These are phyloP conservation scores for Alcedo quadribrachys DNA, from an alignment of 2,797 vertebrate species.

Conservation along the genomic window DNA sequence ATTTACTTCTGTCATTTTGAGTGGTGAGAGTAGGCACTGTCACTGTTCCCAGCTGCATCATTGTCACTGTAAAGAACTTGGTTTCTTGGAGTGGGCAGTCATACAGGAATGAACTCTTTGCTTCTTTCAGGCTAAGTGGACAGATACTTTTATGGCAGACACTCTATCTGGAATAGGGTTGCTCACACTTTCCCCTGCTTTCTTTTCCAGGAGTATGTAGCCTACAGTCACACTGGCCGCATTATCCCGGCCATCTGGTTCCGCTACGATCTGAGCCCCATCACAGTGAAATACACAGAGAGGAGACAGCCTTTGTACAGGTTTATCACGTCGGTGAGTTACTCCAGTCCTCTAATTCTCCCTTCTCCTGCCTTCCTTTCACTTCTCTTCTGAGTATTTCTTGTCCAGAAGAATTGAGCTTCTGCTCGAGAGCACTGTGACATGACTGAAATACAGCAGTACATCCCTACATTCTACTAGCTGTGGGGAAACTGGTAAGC, in stretches of 20 bases:
- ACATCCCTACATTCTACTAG: background rate
- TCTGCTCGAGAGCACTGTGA: background rate
- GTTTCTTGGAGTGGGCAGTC: background rate
- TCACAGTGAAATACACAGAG: slow-evolving; percentile 99
- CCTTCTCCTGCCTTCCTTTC: background rate
- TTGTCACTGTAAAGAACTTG: background rate
- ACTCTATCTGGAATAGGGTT: background rate
- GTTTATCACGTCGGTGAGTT: slow-evolving; percentile 97
- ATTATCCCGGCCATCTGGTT: slow-evolving; percentile 99
- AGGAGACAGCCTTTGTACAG: slow-evolving; percentile 94
- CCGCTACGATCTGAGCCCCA: slow-evolving; percentile 97
- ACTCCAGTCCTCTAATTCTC: background rate
- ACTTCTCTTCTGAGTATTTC: background rate
- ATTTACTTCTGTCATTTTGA: background rate
- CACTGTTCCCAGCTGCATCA: background rate
- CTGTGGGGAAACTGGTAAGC: background rate
- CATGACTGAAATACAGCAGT: background rate
- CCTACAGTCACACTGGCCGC: slow-evolving; percentile 97
- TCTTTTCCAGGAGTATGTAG: slow-evolving; percentile 89
- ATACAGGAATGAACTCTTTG: background rate
- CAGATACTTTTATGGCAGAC: background rate
- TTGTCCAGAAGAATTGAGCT: background rate
- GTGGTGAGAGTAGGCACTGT: background rate
- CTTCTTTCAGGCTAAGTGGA: background rate
- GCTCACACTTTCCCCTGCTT: background rate